Percentiles rank a stretch among this genome's conserved stretches.
phyloP scores from a whole-genome alignment of 1,140 invertebrate species.

The Dendrolimus kikuchii region DNA sequence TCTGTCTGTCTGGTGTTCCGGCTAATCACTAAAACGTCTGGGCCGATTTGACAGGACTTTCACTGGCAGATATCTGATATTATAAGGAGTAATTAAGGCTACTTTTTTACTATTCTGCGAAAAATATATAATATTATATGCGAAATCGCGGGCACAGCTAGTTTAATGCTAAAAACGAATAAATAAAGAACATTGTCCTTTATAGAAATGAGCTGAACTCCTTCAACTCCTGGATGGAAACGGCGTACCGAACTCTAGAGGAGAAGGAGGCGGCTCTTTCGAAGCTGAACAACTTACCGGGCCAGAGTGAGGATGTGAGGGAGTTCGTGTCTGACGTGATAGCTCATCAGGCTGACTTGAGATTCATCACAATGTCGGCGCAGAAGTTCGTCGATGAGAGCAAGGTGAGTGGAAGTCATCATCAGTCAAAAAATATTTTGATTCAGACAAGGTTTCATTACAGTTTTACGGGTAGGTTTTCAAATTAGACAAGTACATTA shows the following conservation, averaged over 20 bases:
- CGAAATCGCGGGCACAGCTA: too few species aligned
- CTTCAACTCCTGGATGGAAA: slow-evolving; percentile 89
- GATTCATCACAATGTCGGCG: slow-evolving; percentile 95
- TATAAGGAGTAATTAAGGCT: too few species aligned
- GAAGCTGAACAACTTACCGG: slow-evolving; percentile 82
- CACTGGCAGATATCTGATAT: too few species aligned
- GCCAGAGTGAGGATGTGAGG: slow-evolving; percentile 82
- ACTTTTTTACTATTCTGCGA: too few species aligned
- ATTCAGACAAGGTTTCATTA: too few species aligned
- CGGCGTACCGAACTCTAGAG: slow-evolving; percentile 83
- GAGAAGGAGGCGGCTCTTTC: slow-evolving; percentile 90
- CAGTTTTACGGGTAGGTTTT: too few species aligned
- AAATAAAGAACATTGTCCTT: background rate
- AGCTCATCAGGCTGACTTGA: slow-evolving; percentile 93
- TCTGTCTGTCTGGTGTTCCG: too few species aligned
- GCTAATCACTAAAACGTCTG: too few species aligned
- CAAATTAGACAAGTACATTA: too few species aligned
- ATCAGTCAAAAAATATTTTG: background rate
- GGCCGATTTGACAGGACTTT: too few species aligned
- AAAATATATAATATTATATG: too few species aligned
- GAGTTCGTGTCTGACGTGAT: slow-evolving; percentile 96
- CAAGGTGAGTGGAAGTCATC: slow-evolving; percentile 74
- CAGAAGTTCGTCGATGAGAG: slow-evolving; percentile 96
- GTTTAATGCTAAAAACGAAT: too few species aligned
- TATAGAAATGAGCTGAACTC: slow-evolving; percentile 81